Evolutionary conservation across 2,797 vertebrate genomes (phyloP).

Genomic region (Eulemur albifrons): DNA sequence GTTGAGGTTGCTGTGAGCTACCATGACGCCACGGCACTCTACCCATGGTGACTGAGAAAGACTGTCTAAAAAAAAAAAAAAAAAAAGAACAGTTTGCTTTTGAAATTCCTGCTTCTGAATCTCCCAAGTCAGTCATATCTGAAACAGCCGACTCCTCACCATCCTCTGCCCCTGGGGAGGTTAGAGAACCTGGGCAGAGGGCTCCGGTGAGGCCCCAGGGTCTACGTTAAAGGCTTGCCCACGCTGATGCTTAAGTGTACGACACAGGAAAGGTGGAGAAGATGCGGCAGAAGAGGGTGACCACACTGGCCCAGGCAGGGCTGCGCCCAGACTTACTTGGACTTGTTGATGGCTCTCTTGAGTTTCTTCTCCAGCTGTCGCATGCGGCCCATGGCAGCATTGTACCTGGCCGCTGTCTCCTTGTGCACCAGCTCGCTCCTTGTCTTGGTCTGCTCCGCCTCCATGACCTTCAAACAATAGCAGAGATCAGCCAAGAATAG

Average conservation of each 20-base stretch:
- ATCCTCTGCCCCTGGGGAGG: not conserved
- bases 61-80: too few species aligned
- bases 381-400: conserved; percentile 92
- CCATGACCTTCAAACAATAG: conserved; percentile 92
- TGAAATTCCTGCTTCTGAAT: not conserved
- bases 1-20: too few species aligned
- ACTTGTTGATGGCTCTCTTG: conserved; percentile 96
- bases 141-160: not conserved
- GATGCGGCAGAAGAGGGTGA: rapidly evolving
- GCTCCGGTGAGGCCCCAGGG: not conserved
- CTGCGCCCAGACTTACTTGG: conserved; percentile 89
- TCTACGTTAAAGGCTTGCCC: not conserved
- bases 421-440: conserved; percentile 94
- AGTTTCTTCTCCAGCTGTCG: conserved; percentile 98
- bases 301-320: rapidly evolving
- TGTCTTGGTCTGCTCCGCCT: conserved; percentile 94
- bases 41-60: too few species aligned
- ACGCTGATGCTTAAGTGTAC: not conserved
- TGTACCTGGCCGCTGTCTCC: conserved; percentile 95
- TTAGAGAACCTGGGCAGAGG: not conserved
- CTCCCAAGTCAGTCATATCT: not conserved
- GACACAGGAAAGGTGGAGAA: not conserved
- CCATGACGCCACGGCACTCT: too few species aligned
- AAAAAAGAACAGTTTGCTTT: not conserved
- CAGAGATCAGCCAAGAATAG: not conserved